Conservation (phyloP, 2,797 vertebrate genomes). For the Anguilla anguilla region DNA sequence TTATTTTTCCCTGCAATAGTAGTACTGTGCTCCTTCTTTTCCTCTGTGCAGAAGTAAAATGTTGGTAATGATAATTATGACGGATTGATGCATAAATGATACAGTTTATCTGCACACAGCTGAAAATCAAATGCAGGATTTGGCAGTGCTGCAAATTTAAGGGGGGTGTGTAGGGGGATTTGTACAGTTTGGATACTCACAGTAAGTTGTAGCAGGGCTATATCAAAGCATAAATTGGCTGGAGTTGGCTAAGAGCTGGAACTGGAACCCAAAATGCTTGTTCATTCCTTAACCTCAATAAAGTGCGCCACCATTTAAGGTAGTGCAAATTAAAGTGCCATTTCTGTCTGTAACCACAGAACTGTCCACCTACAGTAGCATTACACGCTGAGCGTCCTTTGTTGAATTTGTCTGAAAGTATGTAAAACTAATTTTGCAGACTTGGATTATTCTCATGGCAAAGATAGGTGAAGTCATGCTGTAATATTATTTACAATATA, state of each 20-base stretch:
- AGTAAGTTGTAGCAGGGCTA: background rate
- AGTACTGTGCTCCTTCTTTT: slow-evolving; percentile 2
- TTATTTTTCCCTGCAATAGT: background rate
- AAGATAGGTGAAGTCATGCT: background rate
- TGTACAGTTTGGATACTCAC: background rate
- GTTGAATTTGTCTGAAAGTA: background rate
- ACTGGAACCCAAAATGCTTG: slow-evolving; percentile 39
- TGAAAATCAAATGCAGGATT: background rate
- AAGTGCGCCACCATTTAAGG: slow-evolving; percentile 54
- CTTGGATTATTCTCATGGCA: background rate
- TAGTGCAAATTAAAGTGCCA: slow-evolving; percentile 42
- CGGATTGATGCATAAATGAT: slow-evolving; percentile 5
- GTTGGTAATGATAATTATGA: background rate
- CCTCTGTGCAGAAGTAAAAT: background rate
- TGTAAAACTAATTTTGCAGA: background rate
- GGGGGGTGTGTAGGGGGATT: background rate
- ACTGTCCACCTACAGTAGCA: background rate
- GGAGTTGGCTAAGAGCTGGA: slow-evolving; percentile 31
- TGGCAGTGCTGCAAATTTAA: background rate
- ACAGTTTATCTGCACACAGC: too few species aligned
- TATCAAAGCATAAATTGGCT: background rate
- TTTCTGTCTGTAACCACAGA: background rate
- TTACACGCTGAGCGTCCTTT: background rate
- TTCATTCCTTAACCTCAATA: slow-evolving; percentile 52
- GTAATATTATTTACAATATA: background rate